phyloP scores from a whole-genome alignment of 1,140 invertebrate genomes.

The Drusus annulatus region DNA sequence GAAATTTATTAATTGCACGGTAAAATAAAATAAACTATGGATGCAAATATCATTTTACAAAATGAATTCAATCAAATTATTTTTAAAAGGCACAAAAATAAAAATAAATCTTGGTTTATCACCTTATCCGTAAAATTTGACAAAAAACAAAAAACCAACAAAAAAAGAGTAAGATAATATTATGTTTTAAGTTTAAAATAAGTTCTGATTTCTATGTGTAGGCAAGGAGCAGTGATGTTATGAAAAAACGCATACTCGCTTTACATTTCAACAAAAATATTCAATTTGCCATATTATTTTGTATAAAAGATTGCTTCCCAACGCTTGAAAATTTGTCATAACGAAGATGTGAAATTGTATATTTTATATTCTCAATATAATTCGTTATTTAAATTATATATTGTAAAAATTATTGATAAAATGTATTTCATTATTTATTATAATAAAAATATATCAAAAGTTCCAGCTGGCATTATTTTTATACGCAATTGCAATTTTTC shows the following conservation, averaged over 20 bases:
- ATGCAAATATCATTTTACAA: too few relatives aligned
- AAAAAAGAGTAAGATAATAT: slow-evolving; percentile 3
- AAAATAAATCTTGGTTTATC: too few relatives aligned
- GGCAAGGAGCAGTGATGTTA: slow-evolving; percentile 35
- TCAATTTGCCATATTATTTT: slow-evolving; percentile 35
- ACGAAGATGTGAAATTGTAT: slow-evolving; percentile 20
- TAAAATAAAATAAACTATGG: too few relatives aligned
- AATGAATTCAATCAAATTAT: neutral
- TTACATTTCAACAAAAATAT: slow-evolving; percentile 28
- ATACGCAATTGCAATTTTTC: too few relatives aligned
- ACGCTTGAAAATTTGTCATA: slow-evolving; percentile 7
- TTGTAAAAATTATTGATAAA: slow-evolving; percentile 38
- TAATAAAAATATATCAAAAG: slow-evolving; percentile 43
- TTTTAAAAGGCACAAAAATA: neutral
- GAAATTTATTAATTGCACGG: too few relatives aligned
- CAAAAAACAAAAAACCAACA: slow-evolving; percentile 7
- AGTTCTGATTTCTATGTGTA: slow-evolving; percentile 31
- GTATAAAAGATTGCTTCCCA: slow-evolving; percentile 39
- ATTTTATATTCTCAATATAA: slow-evolving; percentile 31
- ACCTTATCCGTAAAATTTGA: too few relatives aligned
- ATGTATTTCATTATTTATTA: slow-evolving; percentile 54
- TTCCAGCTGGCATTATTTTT: too few relatives aligned
- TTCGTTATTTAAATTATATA: slow-evolving; percentile 20
- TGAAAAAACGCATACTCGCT: slow-evolving; percentile 31
- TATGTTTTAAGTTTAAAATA: slow-evolving; percentile 35